Evolutionary conservation across 2,113 vertebrate genomes (phyloP).

Genomic region (Morone chrysops): DNA sequence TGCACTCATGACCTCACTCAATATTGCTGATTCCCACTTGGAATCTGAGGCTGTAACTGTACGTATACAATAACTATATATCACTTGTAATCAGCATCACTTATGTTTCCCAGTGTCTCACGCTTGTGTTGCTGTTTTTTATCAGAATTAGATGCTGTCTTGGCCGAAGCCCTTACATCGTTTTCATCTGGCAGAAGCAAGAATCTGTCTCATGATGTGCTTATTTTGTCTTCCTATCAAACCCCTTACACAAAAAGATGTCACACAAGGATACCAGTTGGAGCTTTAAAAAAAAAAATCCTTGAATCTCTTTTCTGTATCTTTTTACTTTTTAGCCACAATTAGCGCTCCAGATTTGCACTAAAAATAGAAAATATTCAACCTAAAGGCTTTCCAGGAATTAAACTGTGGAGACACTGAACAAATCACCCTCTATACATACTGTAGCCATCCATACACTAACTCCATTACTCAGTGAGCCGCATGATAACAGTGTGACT

Average conservation of each 20-base stretch:
- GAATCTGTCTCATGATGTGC: neutral
- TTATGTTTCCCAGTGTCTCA: neutral
- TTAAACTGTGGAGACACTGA: neutral
- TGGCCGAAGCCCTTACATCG: neutral
- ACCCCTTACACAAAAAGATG: neutral
- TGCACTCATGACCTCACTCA: neutral
- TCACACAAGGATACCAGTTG: neutral
- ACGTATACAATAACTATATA: neutral
- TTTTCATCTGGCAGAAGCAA: constrained; percentile 22
- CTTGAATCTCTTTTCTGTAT: neutral
- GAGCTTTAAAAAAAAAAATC: neutral
- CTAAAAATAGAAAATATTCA: neutral
- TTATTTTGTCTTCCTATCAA: constrained; percentile 1
- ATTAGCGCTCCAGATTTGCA: neutral
- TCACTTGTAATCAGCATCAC: neutral
- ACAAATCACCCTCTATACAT: neutral
- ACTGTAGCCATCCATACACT: constrained; percentile 6
- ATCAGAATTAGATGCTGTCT: constrained; percentile 5
- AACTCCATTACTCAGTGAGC: constrained; percentile 5
- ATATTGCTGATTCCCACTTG: neutral
- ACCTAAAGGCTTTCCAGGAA: neutral
- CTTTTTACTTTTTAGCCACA: constrained; percentile 1
- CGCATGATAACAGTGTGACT: constrained; percentile 60
- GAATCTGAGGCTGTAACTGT: neutral
- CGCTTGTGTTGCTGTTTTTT: neutral